phyloP scores from a whole-genome alignment of 35 echinoderm and acorn worm species.

The Diadema setosum region DNA sequence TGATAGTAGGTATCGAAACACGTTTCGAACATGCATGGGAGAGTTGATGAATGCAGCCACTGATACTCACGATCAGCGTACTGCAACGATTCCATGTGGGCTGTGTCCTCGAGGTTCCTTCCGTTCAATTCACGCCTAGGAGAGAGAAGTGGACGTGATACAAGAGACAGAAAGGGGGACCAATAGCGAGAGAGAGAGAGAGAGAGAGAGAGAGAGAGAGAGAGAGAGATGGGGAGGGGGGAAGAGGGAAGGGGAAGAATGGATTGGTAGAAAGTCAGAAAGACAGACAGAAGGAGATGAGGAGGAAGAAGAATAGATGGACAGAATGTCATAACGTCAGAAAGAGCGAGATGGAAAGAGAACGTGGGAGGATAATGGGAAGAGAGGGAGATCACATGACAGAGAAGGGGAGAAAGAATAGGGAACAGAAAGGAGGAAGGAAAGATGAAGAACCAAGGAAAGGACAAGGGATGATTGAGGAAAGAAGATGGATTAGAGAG shows the following conservation, averaged over 20 bases:
- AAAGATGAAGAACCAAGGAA: neutral
- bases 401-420: too few relatives aligned
- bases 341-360: too few relatives aligned
- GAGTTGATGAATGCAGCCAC: too few relatives aligned
- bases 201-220: neutral
- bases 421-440: neutral
- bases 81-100: neutral
- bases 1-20: too few relatives aligned
- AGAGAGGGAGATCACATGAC: neutral
- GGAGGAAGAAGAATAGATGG: neutral
- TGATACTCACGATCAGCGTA: conserved; percentile 7
- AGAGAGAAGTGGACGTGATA: neutral
- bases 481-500: too few relatives aligned
- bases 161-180: neutral
- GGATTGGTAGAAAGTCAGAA: neutral
- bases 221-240: neutral
- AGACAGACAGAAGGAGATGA: neutral
- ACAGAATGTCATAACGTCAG: neutral
- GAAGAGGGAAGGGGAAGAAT: neutral
- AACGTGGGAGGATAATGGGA: neutral
- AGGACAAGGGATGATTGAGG: too few relatives aligned
- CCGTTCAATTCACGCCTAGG: neutral
- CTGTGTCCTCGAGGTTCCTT: neutral
- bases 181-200: neutral
- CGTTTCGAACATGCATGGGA: too few relatives aligned